phyloP scores from a whole-genome alignment of 2,888 invertebrate genomes.

The Pilophorus perplexus region DNA sequence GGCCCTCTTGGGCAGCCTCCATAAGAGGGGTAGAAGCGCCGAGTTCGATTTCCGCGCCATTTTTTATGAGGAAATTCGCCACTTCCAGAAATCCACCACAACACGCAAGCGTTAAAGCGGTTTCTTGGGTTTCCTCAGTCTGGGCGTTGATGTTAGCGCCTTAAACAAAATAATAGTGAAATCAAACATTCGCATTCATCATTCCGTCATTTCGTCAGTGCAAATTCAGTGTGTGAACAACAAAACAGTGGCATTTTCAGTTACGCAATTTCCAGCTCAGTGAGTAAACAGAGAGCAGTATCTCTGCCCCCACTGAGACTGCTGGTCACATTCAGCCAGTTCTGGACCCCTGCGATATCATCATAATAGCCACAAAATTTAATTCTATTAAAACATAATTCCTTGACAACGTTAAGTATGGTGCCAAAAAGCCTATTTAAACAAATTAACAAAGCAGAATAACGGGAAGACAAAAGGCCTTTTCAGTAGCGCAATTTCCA shows the following conservation, averaged over 20 bases:
- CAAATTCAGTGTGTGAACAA: too few relatives aligned
- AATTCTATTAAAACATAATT: too few relatives aligned
- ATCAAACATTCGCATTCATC: too few relatives aligned
- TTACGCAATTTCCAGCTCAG: conserved; percentile 10
- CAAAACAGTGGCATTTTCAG: background rate
- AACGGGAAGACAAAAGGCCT: too few relatives aligned
- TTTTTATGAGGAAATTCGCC: conserved; percentile 90
- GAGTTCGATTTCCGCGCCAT: conserved; percentile 90
- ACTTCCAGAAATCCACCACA: conserved; percentile 94
- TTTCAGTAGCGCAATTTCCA: conserved; percentile 26
- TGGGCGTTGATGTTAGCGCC: conserved; percentile 93
- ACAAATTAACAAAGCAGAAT: too few relatives aligned
- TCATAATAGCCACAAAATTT: too few relatives aligned
- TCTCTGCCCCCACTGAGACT: conserved; percentile 20
- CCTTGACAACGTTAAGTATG: too few relatives aligned
- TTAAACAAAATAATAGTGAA: too few relatives aligned
- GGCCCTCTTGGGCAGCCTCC: conserved; percentile 98
- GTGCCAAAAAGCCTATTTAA: too few relatives aligned
- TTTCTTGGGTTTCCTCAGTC: conserved; percentile 98
- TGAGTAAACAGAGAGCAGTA: conserved; percentile 26
- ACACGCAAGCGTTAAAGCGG: conserved; percentile 88
- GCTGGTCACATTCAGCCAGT: conserved; percentile 25
- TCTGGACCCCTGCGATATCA: conserved; percentile 34
- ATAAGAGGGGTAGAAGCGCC: conserved; percentile 96
- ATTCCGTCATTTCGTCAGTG: too few relatives aligned